phyloP scores from a whole-genome alignment of 2,888 invertebrate species.

The Ornithoptera alexandrae region DNA sequence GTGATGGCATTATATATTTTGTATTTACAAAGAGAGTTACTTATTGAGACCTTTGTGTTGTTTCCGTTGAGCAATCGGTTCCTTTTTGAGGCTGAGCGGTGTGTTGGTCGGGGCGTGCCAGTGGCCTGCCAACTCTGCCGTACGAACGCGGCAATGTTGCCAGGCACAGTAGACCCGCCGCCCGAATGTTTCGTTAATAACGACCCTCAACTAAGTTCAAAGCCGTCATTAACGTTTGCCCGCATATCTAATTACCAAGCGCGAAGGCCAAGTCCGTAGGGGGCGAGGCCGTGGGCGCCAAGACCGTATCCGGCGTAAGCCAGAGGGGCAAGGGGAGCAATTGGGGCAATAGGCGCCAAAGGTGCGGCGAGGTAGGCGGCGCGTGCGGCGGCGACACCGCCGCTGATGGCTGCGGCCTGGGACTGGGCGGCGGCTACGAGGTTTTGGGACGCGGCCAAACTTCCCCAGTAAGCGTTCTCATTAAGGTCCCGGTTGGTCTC shows the following conservation, averaged over 20 bases:
- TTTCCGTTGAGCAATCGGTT: constrained; percentile 57
- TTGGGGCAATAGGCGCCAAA: constrained; percentile 30
- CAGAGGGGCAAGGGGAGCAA: constrained; percentile 32
- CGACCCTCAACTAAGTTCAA: constrained; percentile 35
- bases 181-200: constrained; percentile 33
- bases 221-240: constrained; percentile 25
- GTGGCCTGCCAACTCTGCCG: constrained; percentile 7
- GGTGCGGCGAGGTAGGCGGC: constrained; percentile 42
- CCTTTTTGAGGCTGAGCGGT: constrained; percentile 41
- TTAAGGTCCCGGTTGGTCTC: constrained; percentile 65
- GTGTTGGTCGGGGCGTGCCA: constrained; percentile 36
- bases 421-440: constrained; percentile 70
- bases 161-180: constrained; percentile 39
- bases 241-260: constrained; percentile 57
- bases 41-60: constrained; percentile 65
- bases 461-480: constrained; percentile 73
- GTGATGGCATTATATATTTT: constrained; percentile 71
- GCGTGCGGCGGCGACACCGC: constrained; percentile 51
- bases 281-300: constrained; percentile 1
- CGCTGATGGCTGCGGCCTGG: constrained; percentile 64
- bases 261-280: constrained; percentile 39
- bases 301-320: constrained; percentile 38
- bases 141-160: not conserved
- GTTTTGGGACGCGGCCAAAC: constrained; percentile 66
- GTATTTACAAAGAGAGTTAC: constrained; percentile 79